Base-by-base conservation (phyloP, 53 echinoderm and acorn worm genomes). In the Echinarachnius parma region DNA sequence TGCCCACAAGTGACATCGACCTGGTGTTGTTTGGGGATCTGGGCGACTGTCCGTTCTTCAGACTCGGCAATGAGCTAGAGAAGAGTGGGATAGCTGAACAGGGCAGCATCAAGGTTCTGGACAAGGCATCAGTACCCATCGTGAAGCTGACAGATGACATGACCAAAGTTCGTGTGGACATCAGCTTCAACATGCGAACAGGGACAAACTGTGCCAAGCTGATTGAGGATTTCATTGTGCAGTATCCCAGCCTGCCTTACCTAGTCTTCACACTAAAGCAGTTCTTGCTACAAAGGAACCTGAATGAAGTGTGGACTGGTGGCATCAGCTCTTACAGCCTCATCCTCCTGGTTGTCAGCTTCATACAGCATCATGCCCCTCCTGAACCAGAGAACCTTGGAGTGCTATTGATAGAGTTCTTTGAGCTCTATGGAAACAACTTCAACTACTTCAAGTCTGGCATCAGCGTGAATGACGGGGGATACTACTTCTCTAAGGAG, bases 301-400 rank as follows among this genome's bases (percentile, higher is more conserved):
- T 98, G 46, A 98, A 98, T 46, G 98, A 98, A 60, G 98, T 91
- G 3, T 98, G 84, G 84, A 91, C 91, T 13, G 98, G 98, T 48
- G 98, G 98, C 34, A 98, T 98, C 86, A 98, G 98, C 60, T 98
- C 98, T 21, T 98, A 92, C 88, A 88, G 96, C 75, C 98, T 98
- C 49, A 98, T 98, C 60, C 82, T 98, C 49, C 82, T 98, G 98
- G 86, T 87, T 31, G 98, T 98, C 60, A 98, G 91, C 78, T 98
- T 98, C 77, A 75, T 98, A 0, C 53, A 89, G 94, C 78, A 86
- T 42, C 94, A 94, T 59, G 86, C 81, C 9, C 86, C 83, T 13
- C 94, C 89, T 4, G 86, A 89, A 63, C 89, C 89, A 21, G 54
- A 75, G 52, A 94, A 95, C 58, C 84, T 90, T 44, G 96, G 96